Percentiles rank a stretch among this genome's conserved stretches.
Evolutionary conservation across 1,140 invertebrate genomes (phyloP).

Genomic region (Theocolax elegans): DNA sequence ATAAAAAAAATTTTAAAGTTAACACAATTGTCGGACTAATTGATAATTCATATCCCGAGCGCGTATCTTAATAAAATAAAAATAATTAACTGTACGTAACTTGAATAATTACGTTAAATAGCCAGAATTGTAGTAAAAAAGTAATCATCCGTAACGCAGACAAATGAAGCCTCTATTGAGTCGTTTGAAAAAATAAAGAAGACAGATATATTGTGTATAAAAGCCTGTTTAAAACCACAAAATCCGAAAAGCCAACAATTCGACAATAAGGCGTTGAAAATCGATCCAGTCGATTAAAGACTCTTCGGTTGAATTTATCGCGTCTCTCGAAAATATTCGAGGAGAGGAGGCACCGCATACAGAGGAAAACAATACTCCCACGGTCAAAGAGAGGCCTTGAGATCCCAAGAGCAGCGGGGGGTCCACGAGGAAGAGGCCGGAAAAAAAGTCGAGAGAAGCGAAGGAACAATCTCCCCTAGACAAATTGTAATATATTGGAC

Average conservation of each 20-base stretch:
- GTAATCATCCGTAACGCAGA: no score
- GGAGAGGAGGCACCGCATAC: not conserved
- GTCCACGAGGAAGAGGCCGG: conserved; percentile 34
- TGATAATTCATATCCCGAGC: no score
- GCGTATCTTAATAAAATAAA: no score
- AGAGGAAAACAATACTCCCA: conserved; percentile 54
- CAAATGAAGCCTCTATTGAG: no score
- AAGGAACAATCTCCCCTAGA: conserved; percentile 57
- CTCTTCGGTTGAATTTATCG: conserved; percentile 11
- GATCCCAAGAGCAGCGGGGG: conserved; percentile 48
- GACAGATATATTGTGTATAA: no score
- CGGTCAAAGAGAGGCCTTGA: conserved; percentile 40
- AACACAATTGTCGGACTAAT: no score
- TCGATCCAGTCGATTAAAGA: not conserved
- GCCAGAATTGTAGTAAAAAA: no score
- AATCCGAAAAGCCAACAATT: not conserved
- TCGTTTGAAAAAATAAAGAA: no score
- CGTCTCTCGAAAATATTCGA: not conserved
- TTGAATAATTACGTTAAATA: no score
- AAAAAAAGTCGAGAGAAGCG: conserved; percentile 17
- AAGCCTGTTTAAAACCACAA: not conserved
- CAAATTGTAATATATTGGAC: conserved; percentile 66
- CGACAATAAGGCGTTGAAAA: conserved; percentile 26
- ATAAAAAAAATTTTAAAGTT: no score
- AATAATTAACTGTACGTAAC: no score